Evolutionary conservation across 1,140 invertebrate species (phyloP).

Genomic region (Tetranychus urticae): DNA sequence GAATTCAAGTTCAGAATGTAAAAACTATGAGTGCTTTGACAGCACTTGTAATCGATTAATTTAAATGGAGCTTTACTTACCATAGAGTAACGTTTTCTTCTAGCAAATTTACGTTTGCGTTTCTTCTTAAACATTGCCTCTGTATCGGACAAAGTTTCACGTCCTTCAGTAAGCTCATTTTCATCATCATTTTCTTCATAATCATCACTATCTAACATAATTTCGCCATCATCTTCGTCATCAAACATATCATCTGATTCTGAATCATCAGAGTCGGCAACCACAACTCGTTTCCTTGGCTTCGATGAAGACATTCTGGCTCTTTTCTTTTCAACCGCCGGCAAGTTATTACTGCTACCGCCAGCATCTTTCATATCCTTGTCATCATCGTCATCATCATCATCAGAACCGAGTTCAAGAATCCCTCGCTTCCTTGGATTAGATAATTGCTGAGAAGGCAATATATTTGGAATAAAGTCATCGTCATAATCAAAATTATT

Average conservation of each 20-base stretch:
- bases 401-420: neutral
- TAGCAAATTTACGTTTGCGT: neutral
- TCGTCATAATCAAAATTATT: neutral
- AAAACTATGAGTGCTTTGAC: neutral
- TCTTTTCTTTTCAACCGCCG: neutral
- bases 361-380: neutral
- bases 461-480: neutral
- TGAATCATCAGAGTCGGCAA: neutral
- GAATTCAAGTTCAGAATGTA: neutral
- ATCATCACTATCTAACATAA: neutral
- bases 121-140: neutral
- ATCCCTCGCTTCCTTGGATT: neutral
- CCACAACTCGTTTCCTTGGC: neutral
- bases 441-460: neutral
- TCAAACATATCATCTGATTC: neutral
- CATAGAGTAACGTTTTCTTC: neutral
- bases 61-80: neutral
- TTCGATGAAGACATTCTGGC: neutral
- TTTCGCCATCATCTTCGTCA: neutral
- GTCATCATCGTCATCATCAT: neutral
- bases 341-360: neutral
- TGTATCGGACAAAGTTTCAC: neutral
- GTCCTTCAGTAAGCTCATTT: neutral
- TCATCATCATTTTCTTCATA: neutral
- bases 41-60: neutral